Base-by-base conservation (phyloP, 2,797 vertebrate genomes). In the Coreius guichenoti region DNA sequence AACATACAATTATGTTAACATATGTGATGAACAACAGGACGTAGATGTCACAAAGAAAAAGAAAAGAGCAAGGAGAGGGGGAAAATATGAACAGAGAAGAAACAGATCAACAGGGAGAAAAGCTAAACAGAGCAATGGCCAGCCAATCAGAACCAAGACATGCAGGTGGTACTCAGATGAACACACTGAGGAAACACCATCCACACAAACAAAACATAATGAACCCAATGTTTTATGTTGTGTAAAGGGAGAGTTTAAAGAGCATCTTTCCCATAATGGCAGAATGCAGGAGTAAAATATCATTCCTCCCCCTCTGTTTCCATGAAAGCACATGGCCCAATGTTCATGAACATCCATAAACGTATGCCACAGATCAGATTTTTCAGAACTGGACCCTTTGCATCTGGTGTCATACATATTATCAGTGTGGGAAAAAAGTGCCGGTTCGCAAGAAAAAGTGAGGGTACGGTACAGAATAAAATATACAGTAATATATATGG, bases 81-180 rank as follows among this genome's bases (percentile, higher is more conserved):
- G 36, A 26, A n/a, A 5, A 68, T 47, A 8, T 13, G 19, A 39
- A 65, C 45, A 13, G 19, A 17, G 9, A 31, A 75, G 31, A 3
- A n/a, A 39, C 49, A 11, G 21, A 9, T 33, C 9, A 69, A 70
- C 72, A n/a, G 33, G 82, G 5, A 63, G 29, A 54, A 65, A 78
- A 61, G 54, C 23, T 61, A 39, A 77, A 77, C 54, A 3, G 75
- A 77, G 75, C 14, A 77, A 43, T 7, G 19, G 70, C 78, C 54
- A 19, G 45, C 79, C 67, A 70, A 51, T 77, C 86, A 78, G 86
- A 84, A 75, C 72, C 19, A 75, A 5, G 31, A 49, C 33, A 29
- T 85, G 84, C 87, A 87, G 70, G 89, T 85, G 76, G 81, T 77
- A 65, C 45, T 89, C 78, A 89, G 78, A 86, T 67, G 73, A 47